Conservation (phyloP, 1,140 invertebrate genomes). For the Drosophila teissieri region DNA sequence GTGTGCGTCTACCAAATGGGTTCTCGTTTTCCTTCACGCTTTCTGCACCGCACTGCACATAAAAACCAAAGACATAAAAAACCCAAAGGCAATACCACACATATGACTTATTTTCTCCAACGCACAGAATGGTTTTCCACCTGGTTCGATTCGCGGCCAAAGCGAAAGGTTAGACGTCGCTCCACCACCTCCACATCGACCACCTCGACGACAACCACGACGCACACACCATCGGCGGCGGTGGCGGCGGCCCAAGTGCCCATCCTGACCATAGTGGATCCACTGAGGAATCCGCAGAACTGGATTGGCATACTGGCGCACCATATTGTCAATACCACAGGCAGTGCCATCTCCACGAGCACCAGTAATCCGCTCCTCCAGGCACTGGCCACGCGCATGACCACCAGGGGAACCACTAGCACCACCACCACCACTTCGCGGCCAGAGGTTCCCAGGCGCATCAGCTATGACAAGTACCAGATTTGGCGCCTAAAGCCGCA, state of each 20-base stretch:
- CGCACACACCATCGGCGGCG: conserved; percentile 55
- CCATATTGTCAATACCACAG: conserved; percentile 78
- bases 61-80: neutral
- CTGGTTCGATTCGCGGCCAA: conserved; percentile 74
- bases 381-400: conserved; percentile 46
- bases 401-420: conserved; percentile 34
- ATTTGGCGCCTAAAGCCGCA: conserved; percentile 79
- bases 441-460: conserved; percentile 52
- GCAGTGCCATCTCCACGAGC: conserved; percentile 26
- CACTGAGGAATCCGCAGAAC: conserved; percentile 78
- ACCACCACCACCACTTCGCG: conserved; percentile 18
- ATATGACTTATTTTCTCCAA: conserved; percentile 1
- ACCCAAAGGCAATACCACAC: neutral
- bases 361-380: conserved; percentile 67
- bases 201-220: conserved; percentile 60
- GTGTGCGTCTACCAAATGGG: neutral
- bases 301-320: conserved; percentile 83
- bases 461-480: conserved; percentile 80
- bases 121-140: conserved; percentile 75
- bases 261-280: conserved; percentile 79
- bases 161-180: conserved; percentile 64
- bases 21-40: conserved; percentile 34
- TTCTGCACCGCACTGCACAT: conserved; percentile 29
- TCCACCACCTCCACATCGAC: conserved; percentile 70
- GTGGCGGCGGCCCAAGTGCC: conserved; percentile 67